These are phyloP conservation scores for Dastarcus helophoroides DNA, from an alignment of 2,888 invertebrate species.

Conservation along the genomic window DNA sequence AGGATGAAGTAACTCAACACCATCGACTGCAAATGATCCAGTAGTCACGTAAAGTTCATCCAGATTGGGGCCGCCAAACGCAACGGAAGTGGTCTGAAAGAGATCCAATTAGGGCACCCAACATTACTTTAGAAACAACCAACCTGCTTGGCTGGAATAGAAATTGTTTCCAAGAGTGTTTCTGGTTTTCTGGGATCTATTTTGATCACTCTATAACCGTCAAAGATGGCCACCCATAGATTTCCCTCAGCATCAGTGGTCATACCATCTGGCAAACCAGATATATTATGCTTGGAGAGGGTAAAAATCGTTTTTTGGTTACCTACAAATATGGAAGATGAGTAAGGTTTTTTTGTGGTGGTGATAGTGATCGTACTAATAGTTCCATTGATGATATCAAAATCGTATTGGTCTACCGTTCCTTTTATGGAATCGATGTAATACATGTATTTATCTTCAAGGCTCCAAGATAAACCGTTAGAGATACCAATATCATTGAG, in stretches of 20 bases:
- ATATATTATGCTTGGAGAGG: slow-evolving; percentile 34
- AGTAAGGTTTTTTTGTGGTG: too few relatives aligned
- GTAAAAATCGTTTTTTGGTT: slow-evolving; percentile 49
- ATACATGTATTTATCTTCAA: slow-evolving; percentile 55
- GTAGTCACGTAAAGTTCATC: slow-evolving; percentile 58
- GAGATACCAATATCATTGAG: slow-evolving; percentile 22
- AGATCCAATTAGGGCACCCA: neutral
- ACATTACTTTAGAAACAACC: too few relatives aligned
- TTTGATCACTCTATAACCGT: slow-evolving; percentile 48
- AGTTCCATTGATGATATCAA: slow-evolving; percentile 40
- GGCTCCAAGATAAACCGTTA: slow-evolving; percentile 66
- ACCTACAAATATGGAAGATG: slow-evolving; percentile 36
- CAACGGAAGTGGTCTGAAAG: slow-evolving; percentile 45
- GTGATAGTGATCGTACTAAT: slow-evolving; percentile 25
- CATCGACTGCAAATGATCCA: slow-evolving; percentile 38
- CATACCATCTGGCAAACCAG: slow-evolving; percentile 60
- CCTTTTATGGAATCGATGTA: slow-evolving; percentile 60
- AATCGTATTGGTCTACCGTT: slow-evolving; percentile 57
- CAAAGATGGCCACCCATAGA: slow-evolving; percentile 67
- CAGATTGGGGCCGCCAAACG: slow-evolving; percentile 55
- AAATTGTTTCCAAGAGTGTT: slow-evolving; percentile 46
- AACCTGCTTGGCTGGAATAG: slow-evolving; percentile 54
- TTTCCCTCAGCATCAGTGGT: slow-evolving; percentile 67
- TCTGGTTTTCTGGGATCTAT: slow-evolving; percentile 44
- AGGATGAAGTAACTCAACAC: slow-evolving; percentile 34